These are phyloP conservation scores for Enteromius thamalakanensis DNA, from an alignment of 2,797 vertebrate genomes.

Conservation along the genomic window DNA sequence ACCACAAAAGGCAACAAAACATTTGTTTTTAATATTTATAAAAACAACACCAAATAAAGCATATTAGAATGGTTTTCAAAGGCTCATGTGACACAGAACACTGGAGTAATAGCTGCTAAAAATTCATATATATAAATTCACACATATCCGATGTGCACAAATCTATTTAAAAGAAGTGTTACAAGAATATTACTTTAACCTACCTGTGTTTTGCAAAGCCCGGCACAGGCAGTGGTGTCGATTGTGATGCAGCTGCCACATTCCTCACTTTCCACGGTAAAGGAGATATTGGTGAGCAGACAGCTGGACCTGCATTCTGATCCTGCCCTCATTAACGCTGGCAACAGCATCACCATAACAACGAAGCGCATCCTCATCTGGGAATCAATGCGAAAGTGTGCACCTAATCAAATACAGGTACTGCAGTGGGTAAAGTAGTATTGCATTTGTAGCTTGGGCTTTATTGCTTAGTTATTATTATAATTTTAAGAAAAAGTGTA, in stretches of 20 bases:
- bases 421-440: not conserved
- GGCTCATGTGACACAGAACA: not conserved
- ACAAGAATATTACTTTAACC: not conserved
- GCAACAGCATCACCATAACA: slow-evolving; percentile 81
- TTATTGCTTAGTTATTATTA: not conserved
- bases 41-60: not conserved
- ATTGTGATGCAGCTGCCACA: slow-evolving; percentile 79
- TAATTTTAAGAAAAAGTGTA: too few relatives aligned
- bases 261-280: slow-evolving; percentile 83
- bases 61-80: not conserved
- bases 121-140: not conserved
- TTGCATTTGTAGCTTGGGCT: not conserved
- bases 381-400: slow-evolving; percentile 36
- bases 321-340: slow-evolving; percentile 75
- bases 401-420: slow-evolving; percentile 21
- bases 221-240: slow-evolving; percentile 84
- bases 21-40: not conserved
- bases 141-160: not conserved
- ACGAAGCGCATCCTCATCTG: slow-evolving; percentile 73
- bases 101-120: not conserved
- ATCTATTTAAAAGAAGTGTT: not conserved
- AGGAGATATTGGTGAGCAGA: slow-evolving; percentile 78
- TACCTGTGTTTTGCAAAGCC: slow-evolving; percentile 86
- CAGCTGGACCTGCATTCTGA: slow-evolving; percentile 76
- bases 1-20: not conserved